Conservation (phyloP, 2,113 vertebrate genomes). For the Ictalurus punctatus region DNA sequence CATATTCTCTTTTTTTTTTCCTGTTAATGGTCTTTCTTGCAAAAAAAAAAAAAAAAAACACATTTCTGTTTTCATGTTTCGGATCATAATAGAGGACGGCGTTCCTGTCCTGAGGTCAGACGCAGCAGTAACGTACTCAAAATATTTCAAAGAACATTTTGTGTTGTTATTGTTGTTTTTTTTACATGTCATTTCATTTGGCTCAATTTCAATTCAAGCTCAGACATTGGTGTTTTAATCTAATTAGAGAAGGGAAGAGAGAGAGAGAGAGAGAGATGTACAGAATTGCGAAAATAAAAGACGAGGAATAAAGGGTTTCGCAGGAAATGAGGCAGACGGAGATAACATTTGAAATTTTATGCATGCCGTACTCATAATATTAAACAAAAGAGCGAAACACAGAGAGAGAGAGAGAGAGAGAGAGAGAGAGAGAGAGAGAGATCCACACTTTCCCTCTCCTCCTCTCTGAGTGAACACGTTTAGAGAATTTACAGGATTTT, state of each 20-base stretch:
- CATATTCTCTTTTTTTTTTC: neutral
- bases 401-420: neutral
- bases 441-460: neutral
- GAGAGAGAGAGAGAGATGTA: constrained; percentile 4
- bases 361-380: neutral
- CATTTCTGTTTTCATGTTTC: neutral
- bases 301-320: neutral
- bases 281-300: neutral
- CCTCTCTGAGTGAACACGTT: neutral
- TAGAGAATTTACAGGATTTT: neutral
- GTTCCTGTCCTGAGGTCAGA: neutral
- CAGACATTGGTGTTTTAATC: neutral
- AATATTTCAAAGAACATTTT: neutral
- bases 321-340: neutral
- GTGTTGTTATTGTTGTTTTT: neutral
- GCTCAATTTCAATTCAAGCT: neutral
- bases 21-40: neutral
- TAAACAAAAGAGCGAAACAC: neutral
- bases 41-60: neutral
- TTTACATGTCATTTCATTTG: neutral
- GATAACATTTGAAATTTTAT: neutral
- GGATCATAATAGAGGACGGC: neutral
- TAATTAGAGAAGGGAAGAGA: neutral
- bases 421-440: neutral
- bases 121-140: neutral